phyloP scores from a whole-genome alignment of 1,140 invertebrate species.

The Caenorhabditis inopinata region DNA sequence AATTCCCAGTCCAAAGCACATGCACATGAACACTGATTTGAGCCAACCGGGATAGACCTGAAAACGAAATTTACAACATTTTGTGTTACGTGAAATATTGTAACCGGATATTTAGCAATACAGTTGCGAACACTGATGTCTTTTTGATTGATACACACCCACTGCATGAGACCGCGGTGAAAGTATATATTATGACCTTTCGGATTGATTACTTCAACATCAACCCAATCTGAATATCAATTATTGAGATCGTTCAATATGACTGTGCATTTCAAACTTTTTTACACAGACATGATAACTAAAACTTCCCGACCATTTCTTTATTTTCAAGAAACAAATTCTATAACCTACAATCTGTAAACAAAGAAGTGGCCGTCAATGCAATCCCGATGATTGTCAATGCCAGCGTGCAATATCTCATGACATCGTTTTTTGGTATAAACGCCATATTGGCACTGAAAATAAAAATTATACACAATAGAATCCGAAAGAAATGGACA shows the following conservation, averaged over 20 bases:
- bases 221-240: neutral
- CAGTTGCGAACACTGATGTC: neutral
- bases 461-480: neutral
- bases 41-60: constrained; percentile 1
- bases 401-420: constrained; percentile 8
- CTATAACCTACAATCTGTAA: neutral
- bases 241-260: too few species aligned
- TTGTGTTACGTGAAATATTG: neutral
- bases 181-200: neutral
- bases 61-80: neutral
- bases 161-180: neutral
- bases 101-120: constrained; percentile 1
- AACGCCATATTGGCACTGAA: neutral
- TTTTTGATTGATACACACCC: constrained; percentile 13
- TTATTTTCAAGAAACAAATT: too few species aligned
- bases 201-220: neutral
- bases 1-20: neutral
- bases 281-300: too few species aligned
- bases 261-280: too few species aligned
- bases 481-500: neutral
- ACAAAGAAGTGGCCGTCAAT: neutral
- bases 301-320: too few species aligned
- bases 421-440: neutral
- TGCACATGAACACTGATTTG: neutral
- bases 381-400: constrained; percentile 12